Evolutionary conservation across 2,797 vertebrate species (phyloP), one percentile per base, ranked within the genome.

Genomic region (Coilia nasus): DNA sequence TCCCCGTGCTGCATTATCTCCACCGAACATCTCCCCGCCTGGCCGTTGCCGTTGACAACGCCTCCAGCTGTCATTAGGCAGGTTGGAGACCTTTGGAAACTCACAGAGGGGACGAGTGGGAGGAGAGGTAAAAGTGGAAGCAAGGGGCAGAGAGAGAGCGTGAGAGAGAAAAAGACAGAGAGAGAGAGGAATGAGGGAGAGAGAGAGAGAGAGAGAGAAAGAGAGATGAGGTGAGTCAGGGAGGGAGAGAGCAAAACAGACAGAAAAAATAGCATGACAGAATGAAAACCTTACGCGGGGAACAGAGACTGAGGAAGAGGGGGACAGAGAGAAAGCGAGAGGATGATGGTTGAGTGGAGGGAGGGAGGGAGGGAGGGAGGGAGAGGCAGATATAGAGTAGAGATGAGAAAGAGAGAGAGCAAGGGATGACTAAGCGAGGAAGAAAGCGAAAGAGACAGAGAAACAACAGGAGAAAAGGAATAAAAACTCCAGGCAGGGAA

Each of bases 1-100:
- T 88, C 88, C 90, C 90, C 90, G 6, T 14, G 31, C 10, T 92
- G 88, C 87, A 91, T 91, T 93, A 93, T 92, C 90, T 92, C 85
- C 86, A 89, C 87, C 89, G 87, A 88, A 90, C 89, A 88, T 88
- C 41, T 86, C 80, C 91, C 85, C 25, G 41, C 10, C 15, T 47
- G 47, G n/a, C 78, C 14, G 17, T 9, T 67, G 17, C 28, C 28
- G 15, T 54, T 54, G 50, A 71, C 23, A 31, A 50, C 10, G 81
- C 90, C 90, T 88, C 88, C 81, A 85, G 93, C 88, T 17, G 89
- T 91, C 90, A 92, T 90, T 88, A 86, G 85, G 89, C 87, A 86
- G 91, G 91, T 90, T 82, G 87, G 91, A 86, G 90, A 89, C 86
- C 88, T 87, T 80, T 87, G 60, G 67, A 85, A 91, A 88, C 83